These are phyloP conservation scores for Lepidurus packardi DNA, from an alignment of 1,140 invertebrate genomes.

Conservation along the genomic window DNA sequence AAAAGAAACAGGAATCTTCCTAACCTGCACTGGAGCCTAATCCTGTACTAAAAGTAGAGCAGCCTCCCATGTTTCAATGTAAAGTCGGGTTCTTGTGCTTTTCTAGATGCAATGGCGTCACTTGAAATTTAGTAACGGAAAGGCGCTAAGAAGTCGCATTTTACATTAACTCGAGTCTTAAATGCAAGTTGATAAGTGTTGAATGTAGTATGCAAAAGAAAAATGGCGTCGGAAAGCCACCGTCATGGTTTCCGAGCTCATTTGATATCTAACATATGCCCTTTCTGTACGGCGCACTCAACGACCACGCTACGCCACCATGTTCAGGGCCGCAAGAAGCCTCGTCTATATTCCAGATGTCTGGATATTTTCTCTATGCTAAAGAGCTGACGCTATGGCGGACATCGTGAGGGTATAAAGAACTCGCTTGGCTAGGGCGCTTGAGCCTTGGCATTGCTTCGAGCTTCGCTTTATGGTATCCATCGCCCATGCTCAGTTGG, in stretches of 20 bases:
- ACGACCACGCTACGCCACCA: not conserved
- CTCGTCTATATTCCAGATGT: not conserved
- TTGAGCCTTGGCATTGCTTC: constrained; percentile 18
- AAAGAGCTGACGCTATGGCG: not conserved
- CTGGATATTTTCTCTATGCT: not conserved
- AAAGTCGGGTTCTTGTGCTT: not conserved
- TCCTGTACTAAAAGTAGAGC: not conserved
- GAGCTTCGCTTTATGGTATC: not conserved
- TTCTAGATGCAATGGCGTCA: not conserved
- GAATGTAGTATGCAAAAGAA: too few species aligned
- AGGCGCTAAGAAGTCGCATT: not conserved
- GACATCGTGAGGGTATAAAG: constrained; percentile 8
- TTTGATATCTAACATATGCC: not conserved
- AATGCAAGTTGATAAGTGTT: too few species aligned
- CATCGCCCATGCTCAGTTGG: constrained; percentile 13
- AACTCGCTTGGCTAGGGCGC: constrained; percentile 13
- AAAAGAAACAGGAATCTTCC: too few species aligned
- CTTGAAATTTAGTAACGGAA: not conserved
- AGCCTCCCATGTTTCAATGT: not conserved
- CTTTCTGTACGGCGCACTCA: not conserved
- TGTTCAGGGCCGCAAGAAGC: not conserved
- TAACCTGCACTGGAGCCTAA: too few species aligned
- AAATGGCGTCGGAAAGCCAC: too few species aligned
- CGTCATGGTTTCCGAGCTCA: not conserved
- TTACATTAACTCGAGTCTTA: not conserved